These are phyloP conservation scores for Eupleurogrammus muticus DNA, from an alignment of 2,797 vertebrate genomes.

Conservation along the genomic window DNA sequence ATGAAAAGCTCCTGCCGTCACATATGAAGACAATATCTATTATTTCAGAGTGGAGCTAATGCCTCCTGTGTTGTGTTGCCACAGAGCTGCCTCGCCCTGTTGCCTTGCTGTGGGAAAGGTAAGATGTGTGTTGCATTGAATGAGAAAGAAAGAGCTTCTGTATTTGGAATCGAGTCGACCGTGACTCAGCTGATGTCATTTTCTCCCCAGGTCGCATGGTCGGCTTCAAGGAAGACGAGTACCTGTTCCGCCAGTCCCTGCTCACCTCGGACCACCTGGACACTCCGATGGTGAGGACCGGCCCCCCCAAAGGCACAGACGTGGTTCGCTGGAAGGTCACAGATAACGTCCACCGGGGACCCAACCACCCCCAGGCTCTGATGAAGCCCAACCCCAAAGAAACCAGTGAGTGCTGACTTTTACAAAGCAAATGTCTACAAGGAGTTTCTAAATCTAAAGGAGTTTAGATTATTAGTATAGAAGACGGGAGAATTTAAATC, in stretches of 20 bases:
- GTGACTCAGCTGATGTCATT: neutral
- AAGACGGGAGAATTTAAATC: too few relatives aligned
- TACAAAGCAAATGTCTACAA: neutral
- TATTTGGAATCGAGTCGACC: neutral
- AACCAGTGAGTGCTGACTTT: conserved; percentile 83
- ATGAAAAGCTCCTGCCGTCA: conserved; percentile 31
- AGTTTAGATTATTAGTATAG: too few relatives aligned
- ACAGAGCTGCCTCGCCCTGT: conserved; percentile 92
- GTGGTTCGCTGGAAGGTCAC: conserved; percentile 94
- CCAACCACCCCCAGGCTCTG: conserved; percentile 74
- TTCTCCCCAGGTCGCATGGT: conserved; percentile 89
- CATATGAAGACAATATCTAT: neutral
- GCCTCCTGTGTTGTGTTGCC: conserved; percentile 56
- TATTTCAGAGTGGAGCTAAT: neutral
- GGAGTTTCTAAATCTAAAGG: too few relatives aligned
- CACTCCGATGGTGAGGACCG: conserved; percentile 91
- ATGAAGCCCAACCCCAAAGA: conserved; percentile 87
- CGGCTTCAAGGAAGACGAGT: conserved; percentile 97
- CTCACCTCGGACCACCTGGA: conserved; percentile 93
- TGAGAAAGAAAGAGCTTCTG: neutral
- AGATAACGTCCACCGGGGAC: conserved; percentile 91
- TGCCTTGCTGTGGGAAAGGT: conserved; percentile 94
- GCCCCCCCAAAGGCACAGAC: conserved; percentile 91
- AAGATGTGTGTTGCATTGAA: conserved; percentile 36
- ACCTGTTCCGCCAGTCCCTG: conserved; percentile 92